Evolutionary conservation across 2,113 vertebrate genomes (phyloP).

Genomic region (Sylvilagus bachmani): DNA sequence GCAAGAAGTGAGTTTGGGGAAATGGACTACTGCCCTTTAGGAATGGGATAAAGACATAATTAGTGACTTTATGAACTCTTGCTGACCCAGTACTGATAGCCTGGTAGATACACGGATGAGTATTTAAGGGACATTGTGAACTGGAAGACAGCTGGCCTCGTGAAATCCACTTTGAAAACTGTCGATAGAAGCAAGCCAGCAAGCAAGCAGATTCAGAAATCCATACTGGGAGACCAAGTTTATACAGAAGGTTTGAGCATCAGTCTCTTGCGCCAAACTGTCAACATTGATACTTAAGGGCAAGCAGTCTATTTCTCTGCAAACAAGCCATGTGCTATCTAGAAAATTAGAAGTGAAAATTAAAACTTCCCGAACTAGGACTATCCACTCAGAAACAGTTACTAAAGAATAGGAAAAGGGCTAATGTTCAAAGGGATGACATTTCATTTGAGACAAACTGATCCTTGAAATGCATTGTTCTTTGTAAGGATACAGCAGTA

Average conservation of each 20-base stretch:
- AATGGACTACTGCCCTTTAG: conserved; percentile 68
- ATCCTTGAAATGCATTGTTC: neutral
- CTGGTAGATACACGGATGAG: neutral
- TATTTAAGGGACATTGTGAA: neutral
- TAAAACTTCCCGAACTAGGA: neutral
- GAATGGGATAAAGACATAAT: conserved; percentile 60
- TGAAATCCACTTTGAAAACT: conserved; percentile 13
- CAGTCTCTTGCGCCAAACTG: neutral
- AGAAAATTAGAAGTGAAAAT: neutral
- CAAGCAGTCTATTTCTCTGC: neutral
- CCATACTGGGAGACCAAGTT: neutral
- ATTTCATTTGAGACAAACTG: neutral
- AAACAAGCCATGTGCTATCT: neutral
- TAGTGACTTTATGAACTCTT: conserved; percentile 59
- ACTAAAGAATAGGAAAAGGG: neutral
- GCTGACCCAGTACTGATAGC: conserved; percentile 47
- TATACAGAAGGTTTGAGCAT: neutral
- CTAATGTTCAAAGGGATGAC: neutral
- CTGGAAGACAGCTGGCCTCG: neutral
- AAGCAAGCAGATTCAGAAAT: neutral
- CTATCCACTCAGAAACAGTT: neutral
- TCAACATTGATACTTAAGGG: neutral
- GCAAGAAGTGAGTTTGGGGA: conserved; percentile 51
- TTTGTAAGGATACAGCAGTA: neutral
- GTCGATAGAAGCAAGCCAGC: neutral